A percentile compares a stretch with the other conserved stretches of the same genome.
These are phyloP conservation scores for Meganola albula DNA, from an alignment of 2,888 invertebrate species.

Conservation along the genomic window DNA sequence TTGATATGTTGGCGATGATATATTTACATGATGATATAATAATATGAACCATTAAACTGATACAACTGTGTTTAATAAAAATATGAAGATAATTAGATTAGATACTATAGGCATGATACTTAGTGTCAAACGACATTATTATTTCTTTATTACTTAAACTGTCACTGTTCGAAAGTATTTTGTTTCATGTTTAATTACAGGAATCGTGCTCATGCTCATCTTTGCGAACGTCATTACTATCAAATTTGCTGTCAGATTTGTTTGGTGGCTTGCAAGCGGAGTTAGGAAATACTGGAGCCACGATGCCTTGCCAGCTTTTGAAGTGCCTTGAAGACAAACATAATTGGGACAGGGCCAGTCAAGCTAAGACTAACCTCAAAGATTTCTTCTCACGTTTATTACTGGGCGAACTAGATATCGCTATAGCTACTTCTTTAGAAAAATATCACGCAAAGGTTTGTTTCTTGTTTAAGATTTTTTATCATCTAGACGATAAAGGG, in stretches of 20 bases:
- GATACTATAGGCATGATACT: too few species aligned
- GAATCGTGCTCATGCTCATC: constrained; percentile 63
- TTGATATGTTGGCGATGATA: too few species aligned
- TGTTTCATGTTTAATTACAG: constrained; percentile 32
- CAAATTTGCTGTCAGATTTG: constrained; percentile 48
- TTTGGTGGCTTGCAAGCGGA: constrained; percentile 59
- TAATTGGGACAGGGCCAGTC: constrained; percentile 55
- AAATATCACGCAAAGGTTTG: constrained; percentile 66
- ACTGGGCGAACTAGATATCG: constrained; percentile 59
- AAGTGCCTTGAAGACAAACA: constrained; percentile 66
- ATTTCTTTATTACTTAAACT: too few species aligned
- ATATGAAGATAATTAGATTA: too few species aligned
- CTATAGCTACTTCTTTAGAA: constrained; percentile 63
- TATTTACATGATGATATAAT: too few species aligned
- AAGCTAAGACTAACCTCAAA: constrained; percentile 49
- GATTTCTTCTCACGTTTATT: constrained; percentile 53
- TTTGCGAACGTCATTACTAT: constrained; percentile 48
- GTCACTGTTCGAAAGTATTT: constrained; percentile 6
- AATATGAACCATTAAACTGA: too few species aligned
- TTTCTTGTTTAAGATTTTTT: too few species aligned
- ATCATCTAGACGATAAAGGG: too few species aligned
- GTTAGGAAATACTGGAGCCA: constrained; percentile 33
- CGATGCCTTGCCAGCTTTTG: constrained; percentile 63
- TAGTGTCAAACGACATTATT: too few species aligned
- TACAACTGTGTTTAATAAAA: too few species aligned